Conservation (phyloP, 1,140 invertebrate genomes). For the Aphelenchoides avenae region DNA sequence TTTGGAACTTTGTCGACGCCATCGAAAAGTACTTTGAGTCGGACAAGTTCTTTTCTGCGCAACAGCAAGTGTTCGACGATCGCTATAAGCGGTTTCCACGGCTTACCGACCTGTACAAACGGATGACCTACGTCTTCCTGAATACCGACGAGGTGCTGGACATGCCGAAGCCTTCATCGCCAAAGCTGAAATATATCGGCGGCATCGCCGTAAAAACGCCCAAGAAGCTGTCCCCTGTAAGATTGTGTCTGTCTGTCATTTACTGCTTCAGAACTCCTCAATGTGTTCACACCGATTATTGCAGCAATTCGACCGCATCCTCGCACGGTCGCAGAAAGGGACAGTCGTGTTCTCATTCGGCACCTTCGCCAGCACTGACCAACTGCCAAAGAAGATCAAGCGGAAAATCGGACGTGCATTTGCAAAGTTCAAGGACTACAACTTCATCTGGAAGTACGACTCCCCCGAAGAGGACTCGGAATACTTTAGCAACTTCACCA, state of each 20-base stretch:
- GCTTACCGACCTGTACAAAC: not conserved
- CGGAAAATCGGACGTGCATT: constrained; percentile 25
- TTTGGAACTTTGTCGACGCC: too few species aligned
- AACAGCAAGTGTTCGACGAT: constrained; percentile 16
- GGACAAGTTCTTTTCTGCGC: too few species aligned
- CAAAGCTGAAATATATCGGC: constrained; percentile 33
- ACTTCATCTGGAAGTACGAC: constrained; percentile 39
- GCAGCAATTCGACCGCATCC: constrained; percentile 18
- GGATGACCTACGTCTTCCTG: constrained; percentile 23
- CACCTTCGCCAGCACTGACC: constrained; percentile 30
- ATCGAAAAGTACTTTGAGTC: too few species aligned
- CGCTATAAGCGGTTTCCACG: constrained; percentile 18
- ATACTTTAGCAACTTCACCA: constrained; percentile 20
- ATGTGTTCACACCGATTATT: not conserved
- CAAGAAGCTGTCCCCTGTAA: constrained; percentile 1
- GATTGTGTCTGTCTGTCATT: not conserved
- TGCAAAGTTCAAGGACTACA: constrained; percentile 31
- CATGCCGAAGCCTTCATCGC: constrained; percentile 21
- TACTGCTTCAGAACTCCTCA: not conserved
- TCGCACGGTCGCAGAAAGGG: constrained; percentile 17
- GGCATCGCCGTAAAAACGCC: constrained; percentile 31
- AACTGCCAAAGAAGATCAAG: constrained; percentile 19
- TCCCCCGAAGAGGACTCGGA: constrained; percentile 13
- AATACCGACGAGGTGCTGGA: constrained; percentile 32
- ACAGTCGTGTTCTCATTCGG: constrained; percentile 41